phyloP scores from a whole-genome alignment of 2,888 invertebrate species.

The Stenolophus ochropezus region DNA sequence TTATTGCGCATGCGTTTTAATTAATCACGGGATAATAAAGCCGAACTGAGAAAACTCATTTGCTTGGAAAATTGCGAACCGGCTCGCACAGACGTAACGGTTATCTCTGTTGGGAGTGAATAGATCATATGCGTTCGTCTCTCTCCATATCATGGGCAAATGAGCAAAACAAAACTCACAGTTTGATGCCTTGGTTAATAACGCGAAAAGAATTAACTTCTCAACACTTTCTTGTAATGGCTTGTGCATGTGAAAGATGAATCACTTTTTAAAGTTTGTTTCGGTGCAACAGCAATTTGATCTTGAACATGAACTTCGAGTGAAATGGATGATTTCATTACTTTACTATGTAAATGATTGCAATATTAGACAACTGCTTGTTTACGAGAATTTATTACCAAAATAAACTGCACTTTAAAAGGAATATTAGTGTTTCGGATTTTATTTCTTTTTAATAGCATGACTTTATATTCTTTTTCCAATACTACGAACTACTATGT shows the following conservation, averaged over 20 bases:
- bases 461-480: too few species aligned
- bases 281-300: background rate
- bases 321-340: background rate
- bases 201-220: conserved; percentile 52
- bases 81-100: conserved; percentile 29
- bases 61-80: conserved; percentile 51
- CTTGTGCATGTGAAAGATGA: conserved; percentile 29
- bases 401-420: background rate
- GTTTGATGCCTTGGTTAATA: conserved; percentile 54
- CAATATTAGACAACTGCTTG: background rate
- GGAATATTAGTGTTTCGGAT: too few species aligned
- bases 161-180: conserved; percentile 53
- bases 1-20: conserved; percentile 53
- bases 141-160: conserved; percentile 34
- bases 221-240: conserved; percentile 53
- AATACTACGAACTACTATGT: too few species aligned
- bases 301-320: background rate
- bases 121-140: background rate
- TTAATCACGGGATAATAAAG: conserved; percentile 46
- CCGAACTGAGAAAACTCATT: conserved; percentile 48
- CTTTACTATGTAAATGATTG: background rate
- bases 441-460: too few species aligned
- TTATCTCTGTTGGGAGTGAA: background rate
- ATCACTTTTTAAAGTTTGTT: conserved; percentile 30
- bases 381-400: background rate